Conservation (phyloP, 2,797 vertebrate genomes). For the Semaprochilodus insignis region DNA sequence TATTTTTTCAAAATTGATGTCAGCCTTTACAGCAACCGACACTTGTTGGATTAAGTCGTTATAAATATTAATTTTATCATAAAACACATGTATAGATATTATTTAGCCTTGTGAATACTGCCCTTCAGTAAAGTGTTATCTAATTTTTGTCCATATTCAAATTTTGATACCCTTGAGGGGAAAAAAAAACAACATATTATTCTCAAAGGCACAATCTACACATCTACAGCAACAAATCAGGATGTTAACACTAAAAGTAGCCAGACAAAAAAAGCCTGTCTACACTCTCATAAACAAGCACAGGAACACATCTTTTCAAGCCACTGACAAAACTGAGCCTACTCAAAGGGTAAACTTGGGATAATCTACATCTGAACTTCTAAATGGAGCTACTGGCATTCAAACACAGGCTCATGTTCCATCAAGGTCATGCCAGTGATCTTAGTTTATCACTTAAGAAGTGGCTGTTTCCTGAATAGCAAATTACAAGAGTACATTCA, state of each 20-base stretch:
- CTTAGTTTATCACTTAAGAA: constrained; percentile 25
- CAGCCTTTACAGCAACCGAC: too few relatives aligned
- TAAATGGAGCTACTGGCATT: constrained; percentile 38
- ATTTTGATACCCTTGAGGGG: neutral
- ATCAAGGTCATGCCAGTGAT: constrained; percentile 2
- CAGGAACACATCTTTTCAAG: constrained; percentile 6
- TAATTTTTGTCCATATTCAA: neutral
- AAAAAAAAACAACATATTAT: neutral
- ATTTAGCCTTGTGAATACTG: too few relatives aligned
- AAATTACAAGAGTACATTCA: neutral
- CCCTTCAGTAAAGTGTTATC: neutral
- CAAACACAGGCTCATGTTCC: constrained; percentile 32
- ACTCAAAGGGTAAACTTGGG: constrained; percentile 13
- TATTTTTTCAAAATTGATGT: too few relatives aligned
- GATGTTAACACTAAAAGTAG: neutral
- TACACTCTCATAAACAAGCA: neutral
- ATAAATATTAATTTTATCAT: too few relatives aligned
- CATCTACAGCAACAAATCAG: neutral
- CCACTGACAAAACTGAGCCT: neutral
- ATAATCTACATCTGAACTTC: constrained; percentile 22
- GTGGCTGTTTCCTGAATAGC: constrained; percentile 2
- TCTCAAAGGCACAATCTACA: neutral
- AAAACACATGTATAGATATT: too few relatives aligned
- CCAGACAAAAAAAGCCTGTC: neutral
- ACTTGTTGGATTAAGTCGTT: too few relatives aligned